Percentiles rank a stretch among this genome's conserved stretches.
Evolutionary conservation across 2,113 vertebrate species (phyloP).

Genomic region (Delphinapterus leucas): DNA sequence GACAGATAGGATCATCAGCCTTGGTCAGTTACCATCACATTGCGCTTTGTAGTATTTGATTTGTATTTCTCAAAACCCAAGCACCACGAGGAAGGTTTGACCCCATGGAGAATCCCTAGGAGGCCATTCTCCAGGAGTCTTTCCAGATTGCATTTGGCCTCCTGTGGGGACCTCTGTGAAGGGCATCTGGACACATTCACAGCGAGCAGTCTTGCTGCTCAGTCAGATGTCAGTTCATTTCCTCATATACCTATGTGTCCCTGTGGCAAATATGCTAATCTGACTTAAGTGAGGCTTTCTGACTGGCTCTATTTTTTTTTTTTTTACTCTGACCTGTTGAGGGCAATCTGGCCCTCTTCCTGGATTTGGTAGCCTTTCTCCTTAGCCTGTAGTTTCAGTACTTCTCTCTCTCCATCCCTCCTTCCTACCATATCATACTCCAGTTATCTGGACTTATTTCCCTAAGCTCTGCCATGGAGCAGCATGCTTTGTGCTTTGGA

Average conservation of each 20-base stretch:
- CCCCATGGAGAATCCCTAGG: background rate
- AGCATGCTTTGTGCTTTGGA: background rate
- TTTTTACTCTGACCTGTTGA: background rate
- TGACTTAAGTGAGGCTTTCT: background rate
- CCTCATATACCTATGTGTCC: background rate
- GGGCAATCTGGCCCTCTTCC: background rate
- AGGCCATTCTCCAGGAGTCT: background rate
- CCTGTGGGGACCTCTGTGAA: background rate
- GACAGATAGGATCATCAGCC: background rate
- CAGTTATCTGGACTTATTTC: background rate
- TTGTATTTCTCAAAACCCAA: background rate
- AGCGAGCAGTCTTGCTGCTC: background rate
- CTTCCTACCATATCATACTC: background rate
- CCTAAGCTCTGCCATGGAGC: background rate
- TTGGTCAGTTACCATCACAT: background rate
- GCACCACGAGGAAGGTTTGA: background rate
- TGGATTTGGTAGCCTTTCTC: background rate
- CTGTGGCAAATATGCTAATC: background rate
- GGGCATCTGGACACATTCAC: fast-evolving
- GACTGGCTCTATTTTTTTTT: background rate
- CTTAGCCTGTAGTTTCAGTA: too few relatives aligned
- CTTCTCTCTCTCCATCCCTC: background rate
- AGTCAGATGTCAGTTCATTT: background rate
- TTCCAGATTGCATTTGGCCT: background rate
- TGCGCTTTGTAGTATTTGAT: background rate